Percentiles rank a stretch among this genome's conserved stretches.
Conservation (phyloP, 2,113 vertebrate species). For the Rhagologus leucostigma region DNA sequence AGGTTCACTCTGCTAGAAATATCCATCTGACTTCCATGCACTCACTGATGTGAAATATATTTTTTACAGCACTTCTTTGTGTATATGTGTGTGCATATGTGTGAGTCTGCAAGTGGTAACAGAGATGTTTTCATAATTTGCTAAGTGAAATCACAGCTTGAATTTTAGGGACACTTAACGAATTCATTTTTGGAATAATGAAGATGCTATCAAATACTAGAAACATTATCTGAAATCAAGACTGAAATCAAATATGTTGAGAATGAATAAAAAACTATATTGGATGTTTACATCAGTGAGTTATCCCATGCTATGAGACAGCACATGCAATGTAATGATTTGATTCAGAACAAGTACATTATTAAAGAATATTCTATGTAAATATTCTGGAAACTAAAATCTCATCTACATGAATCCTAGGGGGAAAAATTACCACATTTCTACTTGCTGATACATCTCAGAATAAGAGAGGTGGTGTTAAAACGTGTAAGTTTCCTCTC, state of each 20-base stretch:
- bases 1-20: background rate
- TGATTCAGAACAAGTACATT: conserved; percentile 32
- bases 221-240: background rate
- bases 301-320: background rate
- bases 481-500: background rate
- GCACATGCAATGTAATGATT: background rate
- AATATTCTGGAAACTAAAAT: background rate
- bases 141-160: background rate
- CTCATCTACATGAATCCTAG: background rate
- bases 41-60: background rate
- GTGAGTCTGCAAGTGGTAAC: background rate
- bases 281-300: background rate
- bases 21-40: background rate
- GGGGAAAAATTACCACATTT: background rate
- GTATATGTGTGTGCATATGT: background rate
- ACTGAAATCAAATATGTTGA: background rate
- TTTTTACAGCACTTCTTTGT: background rate
- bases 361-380: background rate
- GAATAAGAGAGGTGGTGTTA: background rate
- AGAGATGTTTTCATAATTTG: background rate
- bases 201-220: background rate
- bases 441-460: background rate
- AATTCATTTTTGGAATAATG: background rate
- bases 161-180: background rate
- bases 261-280: background rate